These are phyloP conservation scores for Xiphophorus couchianus DNA, from an alignment of 2,113 vertebrate species.

Conservation along the genomic window DNA sequence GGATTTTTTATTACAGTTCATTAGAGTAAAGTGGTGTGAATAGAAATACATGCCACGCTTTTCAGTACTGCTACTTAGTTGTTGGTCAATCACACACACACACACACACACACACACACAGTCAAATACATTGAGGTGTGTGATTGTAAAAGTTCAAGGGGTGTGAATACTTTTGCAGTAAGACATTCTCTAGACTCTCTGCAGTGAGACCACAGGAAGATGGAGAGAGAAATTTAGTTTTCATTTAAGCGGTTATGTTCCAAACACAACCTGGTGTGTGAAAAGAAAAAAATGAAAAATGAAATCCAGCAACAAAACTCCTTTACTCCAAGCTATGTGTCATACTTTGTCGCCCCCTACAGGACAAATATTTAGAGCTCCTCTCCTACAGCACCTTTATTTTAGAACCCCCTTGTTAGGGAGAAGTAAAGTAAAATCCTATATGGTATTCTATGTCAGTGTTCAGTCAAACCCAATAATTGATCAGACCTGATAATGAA, in stretches of 20 bases:
- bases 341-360: slow-evolving; percentile 60
- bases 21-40: no score
- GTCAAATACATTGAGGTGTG: background rate
- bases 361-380: slow-evolving; percentile 26
- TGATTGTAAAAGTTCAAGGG: background rate
- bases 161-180: background rate
- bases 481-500: background rate
- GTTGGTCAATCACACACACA: background rate
- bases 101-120: no score
- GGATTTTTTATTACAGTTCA: no score
- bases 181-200: no score
- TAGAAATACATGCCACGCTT: background rate
- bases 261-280: background rate
- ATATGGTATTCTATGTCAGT: no score
- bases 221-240: no score
- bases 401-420: background rate
- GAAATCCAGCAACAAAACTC: background rate
- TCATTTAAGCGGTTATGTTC: no score
- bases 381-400: background rate
- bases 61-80: background rate
- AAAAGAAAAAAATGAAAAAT: background rate
- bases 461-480: background rate
- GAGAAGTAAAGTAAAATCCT: no score
- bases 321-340: slow-evolving; percentile 1
- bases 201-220: no score